Conservation (phyloP, 1,140 invertebrate genomes). For the Phymorhynchus buccinoides region DNA sequence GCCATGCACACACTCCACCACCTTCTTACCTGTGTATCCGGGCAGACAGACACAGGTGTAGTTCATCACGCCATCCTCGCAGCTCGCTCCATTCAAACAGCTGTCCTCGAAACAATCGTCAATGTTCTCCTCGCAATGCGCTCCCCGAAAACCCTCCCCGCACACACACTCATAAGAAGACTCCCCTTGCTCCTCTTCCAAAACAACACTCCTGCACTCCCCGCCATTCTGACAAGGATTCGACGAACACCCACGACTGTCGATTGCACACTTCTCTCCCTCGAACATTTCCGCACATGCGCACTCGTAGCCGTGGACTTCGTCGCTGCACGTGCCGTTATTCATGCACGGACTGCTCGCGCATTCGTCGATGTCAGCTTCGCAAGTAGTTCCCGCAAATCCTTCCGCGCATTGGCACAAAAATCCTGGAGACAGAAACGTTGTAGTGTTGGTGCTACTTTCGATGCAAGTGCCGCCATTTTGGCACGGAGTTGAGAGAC, state of each 20-base stretch:
- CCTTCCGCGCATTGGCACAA: conserved; percentile 51
- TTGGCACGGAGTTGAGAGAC: conserved; percentile 59
- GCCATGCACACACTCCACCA: no score
- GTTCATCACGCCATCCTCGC: conserved; percentile 86
- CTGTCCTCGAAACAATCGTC: conserved; percentile 49
- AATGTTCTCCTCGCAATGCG: conserved; percentile 51
- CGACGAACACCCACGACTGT: conserved; percentile 53
- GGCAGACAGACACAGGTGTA: conserved; percentile 48
- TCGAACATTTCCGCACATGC: conserved; percentile 50
- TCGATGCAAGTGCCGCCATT: conserved; percentile 53
- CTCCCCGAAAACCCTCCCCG: conserved; percentile 78
- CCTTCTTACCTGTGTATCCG: conserved; percentile 41
- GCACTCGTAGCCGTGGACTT: conserved; percentile 66
- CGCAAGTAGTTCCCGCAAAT: conserved; percentile 77
- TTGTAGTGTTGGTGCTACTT: conserved; percentile 28
- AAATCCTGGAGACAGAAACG: conserved; percentile 41
- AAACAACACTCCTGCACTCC: conserved; percentile 69
- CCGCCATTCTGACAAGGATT: conserved; percentile 58
- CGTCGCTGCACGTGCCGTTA: conserved; percentile 86
- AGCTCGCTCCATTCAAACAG: conserved; percentile 79
- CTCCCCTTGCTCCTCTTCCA: no score
- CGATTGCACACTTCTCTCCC: conserved; percentile 51
- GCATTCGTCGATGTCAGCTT: conserved; percentile 71
- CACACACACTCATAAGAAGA: conserved; percentile 50
- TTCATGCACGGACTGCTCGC: conserved; percentile 49